A percentile compares a stretch with the other conserved stretches of the same genome.
Conservation (phyloP, 2,888 invertebrate species). For the Schrankia costaestrigalis region DNA sequence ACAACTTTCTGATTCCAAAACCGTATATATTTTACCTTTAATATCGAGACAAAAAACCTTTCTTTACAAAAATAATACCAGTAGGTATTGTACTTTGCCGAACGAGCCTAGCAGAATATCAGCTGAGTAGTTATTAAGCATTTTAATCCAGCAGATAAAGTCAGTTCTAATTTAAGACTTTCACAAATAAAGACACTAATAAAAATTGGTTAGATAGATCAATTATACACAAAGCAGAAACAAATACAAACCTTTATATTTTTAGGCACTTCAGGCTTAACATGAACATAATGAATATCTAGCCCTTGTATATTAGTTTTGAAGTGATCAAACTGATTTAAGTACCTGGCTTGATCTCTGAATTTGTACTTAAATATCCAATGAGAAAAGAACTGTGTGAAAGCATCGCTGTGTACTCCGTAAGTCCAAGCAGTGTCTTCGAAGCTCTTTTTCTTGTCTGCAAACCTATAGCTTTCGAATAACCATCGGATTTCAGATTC, state of each 20-base stretch:
- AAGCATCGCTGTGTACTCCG: constrained; percentile 86
- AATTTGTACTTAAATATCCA: constrained; percentile 88
- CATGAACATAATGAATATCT: constrained; percentile 88
- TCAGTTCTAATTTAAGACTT: no score
- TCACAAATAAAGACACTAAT: no score
- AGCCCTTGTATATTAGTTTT: constrained; percentile 86
- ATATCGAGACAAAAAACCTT: no score
- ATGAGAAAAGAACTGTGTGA: constrained; percentile 84
- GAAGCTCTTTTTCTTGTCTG: constrained; percentile 55
- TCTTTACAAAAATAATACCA: no score
- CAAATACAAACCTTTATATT: constrained; percentile 47
- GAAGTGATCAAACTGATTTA: constrained; percentile 88
- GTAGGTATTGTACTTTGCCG: no score
- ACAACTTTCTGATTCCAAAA: no score
- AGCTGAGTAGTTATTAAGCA: no score
- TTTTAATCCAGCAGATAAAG: no score
- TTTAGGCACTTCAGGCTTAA: constrained; percentile 73
- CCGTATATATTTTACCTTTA: no score
- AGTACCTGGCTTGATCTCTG: constrained; percentile 77
- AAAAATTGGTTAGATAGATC: no score
- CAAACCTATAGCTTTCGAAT: constrained; percentile 66
- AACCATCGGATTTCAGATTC: constrained; percentile 75
- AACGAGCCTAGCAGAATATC: no score
- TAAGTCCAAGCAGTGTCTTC: constrained; percentile 87
- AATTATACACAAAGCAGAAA: no score